Percentiles rank a stretch among this genome's conserved stretches.
Conservation (phyloP, 2,888 invertebrate genomes). For the Hipparchia sbordonii region DNA sequence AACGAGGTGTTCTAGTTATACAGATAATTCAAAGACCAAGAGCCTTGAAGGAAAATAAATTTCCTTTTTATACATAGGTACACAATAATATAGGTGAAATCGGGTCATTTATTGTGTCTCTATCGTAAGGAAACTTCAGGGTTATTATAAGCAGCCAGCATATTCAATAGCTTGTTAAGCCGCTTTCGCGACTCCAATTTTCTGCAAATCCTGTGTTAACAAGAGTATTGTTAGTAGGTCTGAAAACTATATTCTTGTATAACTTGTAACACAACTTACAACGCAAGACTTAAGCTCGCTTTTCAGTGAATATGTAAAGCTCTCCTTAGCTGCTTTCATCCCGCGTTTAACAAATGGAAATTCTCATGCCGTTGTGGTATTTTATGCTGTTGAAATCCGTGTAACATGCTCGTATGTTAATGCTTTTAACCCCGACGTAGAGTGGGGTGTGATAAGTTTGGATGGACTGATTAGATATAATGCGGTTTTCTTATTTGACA, state of each 20-base stretch:
- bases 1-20: too few relatives aligned
- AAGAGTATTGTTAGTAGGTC: constrained; percentile 29
- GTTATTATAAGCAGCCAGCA: background rate
- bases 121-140: background rate
- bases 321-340: constrained; percentile 28
- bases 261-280: constrained; percentile 29
- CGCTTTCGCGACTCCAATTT: constrained; percentile 15
- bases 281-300: constrained; percentile 29
- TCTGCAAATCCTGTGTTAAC: constrained; percentile 24
- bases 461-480: too few relatives aligned
- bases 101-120: background rate
- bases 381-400: constrained; percentile 15
- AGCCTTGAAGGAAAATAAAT: background rate
- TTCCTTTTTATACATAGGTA: background rate
- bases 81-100: background rate
- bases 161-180: background rate
- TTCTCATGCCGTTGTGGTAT: constrained; percentile 22
- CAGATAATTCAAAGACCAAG: background rate
- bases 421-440: background rate
- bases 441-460: too few relatives aligned
- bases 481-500: too few relatives aligned
- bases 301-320: constrained; percentile 37
- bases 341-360: constrained; percentile 26
- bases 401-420: constrained; percentile 15
- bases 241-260: constrained; percentile 28